Conservation (phyloP, 2,113 vertebrate genomes). For the Grallaria varia region DNA sequence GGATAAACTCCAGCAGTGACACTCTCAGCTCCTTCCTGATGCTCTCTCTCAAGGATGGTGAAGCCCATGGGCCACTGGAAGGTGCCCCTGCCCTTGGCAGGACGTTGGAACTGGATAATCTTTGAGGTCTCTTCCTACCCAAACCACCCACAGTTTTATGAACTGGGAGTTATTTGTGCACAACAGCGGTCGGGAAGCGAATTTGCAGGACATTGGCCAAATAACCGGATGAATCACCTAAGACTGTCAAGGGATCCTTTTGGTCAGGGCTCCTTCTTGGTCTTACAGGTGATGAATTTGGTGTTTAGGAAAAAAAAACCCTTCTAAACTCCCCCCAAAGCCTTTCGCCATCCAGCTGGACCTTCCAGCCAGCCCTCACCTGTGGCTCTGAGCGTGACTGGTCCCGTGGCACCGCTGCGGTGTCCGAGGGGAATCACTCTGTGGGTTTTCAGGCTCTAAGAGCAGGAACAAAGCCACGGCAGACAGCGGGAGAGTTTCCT, state of each 20-base stretch:
- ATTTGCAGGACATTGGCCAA: not conserved
- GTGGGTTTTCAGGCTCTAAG: fast-evolving
- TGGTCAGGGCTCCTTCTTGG: not conserved
- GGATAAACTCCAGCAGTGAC: not conserved
- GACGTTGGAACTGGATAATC: fast-evolving
- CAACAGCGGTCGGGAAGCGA: fast-evolving
- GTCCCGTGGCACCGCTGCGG: fast-evolving
- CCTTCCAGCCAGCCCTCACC: not conserved
- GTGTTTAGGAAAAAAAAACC: not conserved
- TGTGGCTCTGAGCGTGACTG: fast-evolving
- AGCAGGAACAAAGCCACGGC: not conserved
- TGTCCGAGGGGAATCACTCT: fast-evolving
- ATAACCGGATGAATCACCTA: not conserved
- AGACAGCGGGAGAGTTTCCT: not conserved
- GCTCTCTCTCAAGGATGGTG: not conserved
- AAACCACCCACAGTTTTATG: not conserved
- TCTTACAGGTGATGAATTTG: not conserved
- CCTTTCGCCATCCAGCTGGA: not conserved
- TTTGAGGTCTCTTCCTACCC: not conserved
- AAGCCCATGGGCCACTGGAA: not conserved
- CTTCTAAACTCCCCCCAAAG: not conserved
- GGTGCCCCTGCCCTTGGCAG: not conserved
- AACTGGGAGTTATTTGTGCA: not conserved
- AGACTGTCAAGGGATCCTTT: too few species aligned
- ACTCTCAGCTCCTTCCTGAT: not conserved